Evolutionary conservation across 2,888 invertebrate genomes (phyloP), one percentile per base, ranked within the genome.

Genomic region (Atethmia centrago): DNA sequence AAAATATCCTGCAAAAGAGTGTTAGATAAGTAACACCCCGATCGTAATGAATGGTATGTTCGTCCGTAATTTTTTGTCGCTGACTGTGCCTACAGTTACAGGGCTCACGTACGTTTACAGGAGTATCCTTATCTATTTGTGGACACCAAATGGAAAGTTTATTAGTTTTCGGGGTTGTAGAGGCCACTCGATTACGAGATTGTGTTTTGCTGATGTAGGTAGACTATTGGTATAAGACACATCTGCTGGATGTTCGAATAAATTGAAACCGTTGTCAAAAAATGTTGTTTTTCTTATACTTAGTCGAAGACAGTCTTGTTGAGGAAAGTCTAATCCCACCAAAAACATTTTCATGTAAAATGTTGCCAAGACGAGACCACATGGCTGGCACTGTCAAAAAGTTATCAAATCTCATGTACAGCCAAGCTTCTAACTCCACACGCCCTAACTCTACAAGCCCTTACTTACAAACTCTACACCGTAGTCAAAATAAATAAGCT

Each of bases 101-200:
- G 8, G n/a, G 36, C 58, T 58, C 62, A 47, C 63, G 59, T 70
- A 69, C 58, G 9, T 62, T 56, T 65, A 45, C 59, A 53, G 14
- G 7, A 36, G 56, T 49, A 47, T 63, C 51, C 59, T 75, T 65
- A 62, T 80, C 66, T 70, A 70, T 76, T 67, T 53, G 49, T n/a
- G 49, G 63, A 56, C 40, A 61, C 71, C 59, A 77, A 77, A 68
- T 71, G 65, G n/a, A 81, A 77, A 59, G 64, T 81, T 69, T 80
- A 81, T 81, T 66, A 25, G 59, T 58, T 66, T 77, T 72, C 19
- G 25, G 16, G 16, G 25, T 0, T n/a, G 40, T 55, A 21, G 14
- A 53, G 42, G 55, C 2, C 28, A 62, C 45, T 56, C 62, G 51
- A 63, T 79, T 74, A 79, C 55, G 8, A 73, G 21, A 36, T 51